Base-by-base conservation (phyloP, 1,140 invertebrate genomes). In the Acromyrmex heyeri region DNA sequence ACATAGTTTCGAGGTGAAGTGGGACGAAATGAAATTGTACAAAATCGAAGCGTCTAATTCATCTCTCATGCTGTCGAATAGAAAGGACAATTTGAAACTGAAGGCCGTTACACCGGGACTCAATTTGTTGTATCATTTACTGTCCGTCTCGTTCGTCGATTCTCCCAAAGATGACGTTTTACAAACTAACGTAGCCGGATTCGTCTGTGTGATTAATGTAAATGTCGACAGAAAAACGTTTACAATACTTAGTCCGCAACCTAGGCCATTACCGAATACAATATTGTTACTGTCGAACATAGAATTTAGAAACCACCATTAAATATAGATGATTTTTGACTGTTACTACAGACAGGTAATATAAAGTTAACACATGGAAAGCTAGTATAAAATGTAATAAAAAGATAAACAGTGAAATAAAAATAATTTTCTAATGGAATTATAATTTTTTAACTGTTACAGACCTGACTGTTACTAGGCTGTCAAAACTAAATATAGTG, bases 31-130 rank as follows among this genome's bases (percentile, higher is more conserved):
- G 0, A 98, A 97, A 91, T 97, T 99, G 21, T 99, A 97, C 93
- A 99, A 99, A 96, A 98, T 99, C 93, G 99, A 99, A 38, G 98
- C 98, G 0, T 98, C 99, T 0, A 96, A 98, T 2, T 94, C 98
- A 92, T 99, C 98, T 1, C 99, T 98, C 93, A 97, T 99, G 96
- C 99, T 99, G 10, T 96, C 99, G 61, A 97, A 24, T 1, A 24
- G 24, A 24, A 24, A 98, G 93, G 98, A 99, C 94, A 98, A 98
- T 94, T 96, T 98, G 90, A 99, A 99, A 96, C 95, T 99, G 62
- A 98, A 99, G 8, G 95, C 97, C 1, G 96, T 99, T n/a, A 96
- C 96, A 7, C 30, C 30, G 30, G 30, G 30, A 34, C 97, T 96
- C 0, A 97, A 96, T 88, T 96, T 99, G 14, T 94, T 98, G 3